Evolutionary conservation across 2,113 vertebrate species (phyloP), one percentile per base, ranked within the genome.

Genomic region (Mobula birostris): DNA sequence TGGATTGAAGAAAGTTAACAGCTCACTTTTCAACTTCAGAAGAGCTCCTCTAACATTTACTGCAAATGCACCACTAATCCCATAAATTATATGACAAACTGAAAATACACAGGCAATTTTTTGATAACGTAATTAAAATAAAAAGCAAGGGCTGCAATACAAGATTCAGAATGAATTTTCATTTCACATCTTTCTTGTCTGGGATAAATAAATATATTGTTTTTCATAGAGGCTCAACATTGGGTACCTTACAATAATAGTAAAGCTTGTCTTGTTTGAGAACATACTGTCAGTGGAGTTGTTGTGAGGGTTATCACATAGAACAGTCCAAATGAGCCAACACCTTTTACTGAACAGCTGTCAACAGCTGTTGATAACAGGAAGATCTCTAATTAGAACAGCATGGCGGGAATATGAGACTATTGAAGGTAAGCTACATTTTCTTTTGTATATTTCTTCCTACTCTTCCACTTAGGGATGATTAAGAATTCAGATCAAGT

Each of bases 261-360:
- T 87, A 87, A 87, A 61, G 83, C 3, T 58, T 29, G 48, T 8
- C 24, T 63, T 87, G 83, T 24, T 9, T n/a, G 27, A 61, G 9
- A 87, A 61, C 48, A 29, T 4, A 79, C 19, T 74, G 77, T 36
- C 29, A 90, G n/a, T 68, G 27, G 61, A 68, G 61, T 90, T 66
- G 29, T 66, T 90, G 3, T 2, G 58, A 19, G 32, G 63, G 82
- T 58, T 85, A 85, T 66, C 58, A 66, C 80, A 83, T 11, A 88
- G 85, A 27, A 63, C 29, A 90, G n/a, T 68, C 61, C n/a, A 88
- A 88, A 88, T 88, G 83, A 88, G 29, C 27, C 58, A 63, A n/a
- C 83, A 85, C 58, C 58, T 88, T 88, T 63, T 58, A 88, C n/a
- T 61, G 83, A 63, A 88, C 56, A 88, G 61, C 85, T 90, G 61